Percentiles rank a stretch among this genome's conserved stretches.
Evolutionary conservation across 2,797 vertebrate genomes (phyloP).

Genomic region (Linurgus olivaceus): DNA sequence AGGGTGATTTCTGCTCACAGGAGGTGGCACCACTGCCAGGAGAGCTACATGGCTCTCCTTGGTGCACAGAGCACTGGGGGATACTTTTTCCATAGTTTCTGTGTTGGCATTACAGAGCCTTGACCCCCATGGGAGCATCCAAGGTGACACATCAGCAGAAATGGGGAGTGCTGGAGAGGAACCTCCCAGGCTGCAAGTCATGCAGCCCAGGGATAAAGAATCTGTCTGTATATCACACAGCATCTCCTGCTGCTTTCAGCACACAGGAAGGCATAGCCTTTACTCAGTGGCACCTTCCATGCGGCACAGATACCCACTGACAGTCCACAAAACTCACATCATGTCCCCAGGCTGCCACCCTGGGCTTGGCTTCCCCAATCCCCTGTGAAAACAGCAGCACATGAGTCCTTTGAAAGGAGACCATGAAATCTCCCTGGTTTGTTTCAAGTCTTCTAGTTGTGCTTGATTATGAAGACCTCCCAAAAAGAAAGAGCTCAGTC

Average conservation of each 20-base stretch:
- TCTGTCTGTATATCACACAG: background rate
- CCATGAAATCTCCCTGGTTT: background rate
- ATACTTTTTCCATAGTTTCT: background rate
- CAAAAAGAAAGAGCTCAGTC: background rate
- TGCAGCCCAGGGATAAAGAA: background rate
- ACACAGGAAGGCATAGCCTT: background rate
- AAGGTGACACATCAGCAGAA: background rate
- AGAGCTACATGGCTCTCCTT: background rate
- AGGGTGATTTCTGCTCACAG: background rate
- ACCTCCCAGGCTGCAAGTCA: background rate
- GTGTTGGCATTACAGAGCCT: background rate
- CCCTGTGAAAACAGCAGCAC: background rate
- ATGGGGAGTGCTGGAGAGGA: background rate
- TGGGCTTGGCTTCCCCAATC: rapidly evolving
- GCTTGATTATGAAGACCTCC: background rate
- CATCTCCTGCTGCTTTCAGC: background rate
- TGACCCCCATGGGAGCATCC: background rate
- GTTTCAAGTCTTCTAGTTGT: background rate
- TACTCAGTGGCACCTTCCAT: background rate
- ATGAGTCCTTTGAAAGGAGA: background rate
- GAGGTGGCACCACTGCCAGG: background rate
- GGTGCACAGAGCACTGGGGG: rapidly evolving
- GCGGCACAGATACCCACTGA: background rate
- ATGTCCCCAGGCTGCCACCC: background rate
- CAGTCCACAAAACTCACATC: background rate